phyloP scores from a whole-genome alignment of 2,113 vertebrate species.

The Brachirus orientalis region DNA sequence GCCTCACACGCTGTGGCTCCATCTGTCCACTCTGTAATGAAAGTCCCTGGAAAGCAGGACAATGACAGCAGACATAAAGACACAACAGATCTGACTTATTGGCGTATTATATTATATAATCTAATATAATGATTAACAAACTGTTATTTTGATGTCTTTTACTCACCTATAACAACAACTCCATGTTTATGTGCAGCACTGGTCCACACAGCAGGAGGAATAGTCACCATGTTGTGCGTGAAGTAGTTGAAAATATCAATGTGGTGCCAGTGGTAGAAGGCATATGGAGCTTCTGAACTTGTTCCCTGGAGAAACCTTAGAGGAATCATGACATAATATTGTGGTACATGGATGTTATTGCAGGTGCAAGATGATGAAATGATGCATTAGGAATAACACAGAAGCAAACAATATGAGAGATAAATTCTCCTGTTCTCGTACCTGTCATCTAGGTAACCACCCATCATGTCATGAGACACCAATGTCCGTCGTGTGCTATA shows the following conservation, averaged over 20 bases:
- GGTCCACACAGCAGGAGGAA: slow-evolving; percentile 93
- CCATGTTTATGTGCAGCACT: slow-evolving; percentile 90
- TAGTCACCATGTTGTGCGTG: slow-evolving; percentile 88
- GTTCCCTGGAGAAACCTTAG: slow-evolving; percentile 93
- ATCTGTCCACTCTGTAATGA: slow-evolving; percentile 92
- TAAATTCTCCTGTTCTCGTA: slow-evolving; percentile 41
- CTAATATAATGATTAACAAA: neutral
- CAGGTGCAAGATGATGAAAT: neutral
- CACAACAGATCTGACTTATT: neutral
- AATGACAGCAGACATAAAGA: neutral
- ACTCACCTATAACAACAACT: slow-evolving; percentile 90
- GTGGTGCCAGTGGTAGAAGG: slow-evolving; percentile 96
- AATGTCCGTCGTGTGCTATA: slow-evolving; percentile 81
- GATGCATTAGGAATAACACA: neutral
- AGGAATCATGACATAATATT: neutral
- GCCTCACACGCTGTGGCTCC: slow-evolving; percentile 85
- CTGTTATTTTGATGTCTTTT: neutral
- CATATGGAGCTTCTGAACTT: slow-evolving; percentile 76
- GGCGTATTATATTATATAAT: neutral
- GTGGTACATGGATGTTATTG: too few species aligned
- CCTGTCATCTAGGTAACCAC: slow-evolving; percentile 95
- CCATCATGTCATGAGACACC: slow-evolving; percentile 96
- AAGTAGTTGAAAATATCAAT: slow-evolving; percentile 98
- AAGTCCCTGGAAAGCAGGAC: slow-evolving; percentile 84
- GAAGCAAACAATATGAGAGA: neutral